A percentile compares a stretch with the other conserved stretches of the same genome.
phyloP scores from a whole-genome alignment of 2,888 invertebrate species.

The Resseliella maxima region DNA sequence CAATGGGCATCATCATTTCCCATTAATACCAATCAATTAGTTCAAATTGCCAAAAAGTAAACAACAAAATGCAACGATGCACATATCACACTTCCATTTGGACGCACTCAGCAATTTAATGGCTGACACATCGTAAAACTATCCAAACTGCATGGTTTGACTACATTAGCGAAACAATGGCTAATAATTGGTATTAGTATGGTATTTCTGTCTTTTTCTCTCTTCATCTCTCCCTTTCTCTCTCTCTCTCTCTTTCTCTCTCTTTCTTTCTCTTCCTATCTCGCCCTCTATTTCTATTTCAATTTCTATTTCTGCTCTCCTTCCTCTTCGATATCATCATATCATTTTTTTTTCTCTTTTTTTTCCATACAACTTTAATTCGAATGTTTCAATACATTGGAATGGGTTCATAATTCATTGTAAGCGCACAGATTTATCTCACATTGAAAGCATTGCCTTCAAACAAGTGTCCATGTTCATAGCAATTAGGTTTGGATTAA shows the following conservation, averaged over 20 bases:
- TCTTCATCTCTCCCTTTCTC: background rate
- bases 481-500: conserved; percentile 42
- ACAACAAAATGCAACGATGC: background rate
- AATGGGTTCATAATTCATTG: conserved; percentile 41
- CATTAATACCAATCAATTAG: conserved; percentile 41
- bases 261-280: background rate
- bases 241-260: background rate
- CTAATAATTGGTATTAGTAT: conserved; percentile 29
- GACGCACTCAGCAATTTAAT: conserved; percentile 32
- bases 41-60: conserved; percentile 33
- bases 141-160: background rate
- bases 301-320: too few relatives aligned
- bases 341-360: background rate
- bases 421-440: conserved; percentile 39
- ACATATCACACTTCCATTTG: background rate
- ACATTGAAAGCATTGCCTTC: conserved; percentile 7
- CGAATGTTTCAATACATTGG: background rate
- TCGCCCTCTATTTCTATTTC: background rate
- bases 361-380: background rate
- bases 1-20: background rate
- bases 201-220: background rate
- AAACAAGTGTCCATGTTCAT: conserved; percentile 47
- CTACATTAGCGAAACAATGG: conserved; percentile 25
- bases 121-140: conserved; percentile 29
- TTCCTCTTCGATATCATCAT: too few relatives aligned